Base-by-base conservation (phyloP, 2,113 vertebrate species). In the Ginglymostoma cirratum region DNA sequence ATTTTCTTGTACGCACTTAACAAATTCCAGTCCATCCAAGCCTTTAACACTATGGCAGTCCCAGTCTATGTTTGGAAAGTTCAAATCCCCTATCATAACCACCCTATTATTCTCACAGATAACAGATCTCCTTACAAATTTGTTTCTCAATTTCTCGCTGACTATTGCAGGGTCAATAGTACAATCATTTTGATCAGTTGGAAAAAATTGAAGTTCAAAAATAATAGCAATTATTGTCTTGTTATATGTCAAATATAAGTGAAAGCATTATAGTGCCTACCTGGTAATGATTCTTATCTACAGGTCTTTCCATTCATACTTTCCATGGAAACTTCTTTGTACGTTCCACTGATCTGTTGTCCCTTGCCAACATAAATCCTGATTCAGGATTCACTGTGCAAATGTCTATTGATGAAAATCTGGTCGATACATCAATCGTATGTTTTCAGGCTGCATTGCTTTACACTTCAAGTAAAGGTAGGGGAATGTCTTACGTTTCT, bases 251-350 rank as follows among this genome's bases (percentile, higher is more conserved):
- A 70, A 70, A 6, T 95, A 17, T 34, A 70, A 27, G 38, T 45
- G 12, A 5, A 52, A 48, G 42, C 94, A 95, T 52, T 72, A 14
- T 0, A 94, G 12, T 72, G 42, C 67, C 42, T 42, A 27, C 12
- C 8, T 70, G 24, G 14, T 76, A 45, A 72, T 52, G 23, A 52
- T 72, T 72, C 69, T 78, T 38, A 96, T 2, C 52, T 96, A 96
- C 97, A 99, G 99, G 99, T 96, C 98, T 99, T 96, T 99, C 99
- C 95, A 99, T 99, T 98, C 99, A 99, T 89, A 99, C 99, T 67
- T 99, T 99, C 95, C 99, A 99, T 21, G 99, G 99, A 5, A 99
- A 99, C 97, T 99, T 99, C 97, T 99, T 99, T 96, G 99, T 99
- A 95, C 98, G 99, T 96, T 99, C 99, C 96, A 99, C 99, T 78